Base-by-base conservation (phyloP, 2,113 vertebrate genomes). In the Atrichornis clamosus region DNA sequence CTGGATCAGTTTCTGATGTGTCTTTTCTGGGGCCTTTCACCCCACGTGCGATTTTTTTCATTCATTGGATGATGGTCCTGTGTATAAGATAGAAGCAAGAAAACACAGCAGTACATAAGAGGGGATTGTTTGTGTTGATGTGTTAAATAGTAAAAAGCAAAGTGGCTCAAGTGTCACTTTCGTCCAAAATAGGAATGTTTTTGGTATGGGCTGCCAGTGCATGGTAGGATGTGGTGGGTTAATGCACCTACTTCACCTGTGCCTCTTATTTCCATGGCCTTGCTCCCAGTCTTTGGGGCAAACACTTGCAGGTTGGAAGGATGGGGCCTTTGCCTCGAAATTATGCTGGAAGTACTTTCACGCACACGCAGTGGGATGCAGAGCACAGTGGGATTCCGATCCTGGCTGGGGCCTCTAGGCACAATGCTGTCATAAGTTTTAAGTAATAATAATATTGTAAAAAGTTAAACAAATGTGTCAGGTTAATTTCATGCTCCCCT, bases 401-500 rank as follows among this genome's bases (percentile, higher is more conserved):
- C 72, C 70, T 70, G 33, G 41, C 65, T 70, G 74, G 35, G n/a
- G 77, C 93, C 81, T 84, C 86, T 93, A 80, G 68, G 79, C 87
- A 95, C 30, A 86, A 39, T 55, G 42, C 69, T 85, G 72, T 89
- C 56, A 37, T 55, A 80, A 78, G 80, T 80, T 69, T 97, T 96
- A 95, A 94, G 72, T 91, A 95, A 95, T 55, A 94, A 55, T 77
- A 78, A 68, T 86, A 53, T 9, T 52, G 58, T 44, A 68, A 86
- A 90, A 96, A 96, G 92, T 97, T 95, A 96, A 96, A 90, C 94
- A 95, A 96, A 87, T 89, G 62, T 87, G 68, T 94, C 86, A 60
- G 86, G 95, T 96, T 97, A 96, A 97, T 97, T 96, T 94, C 95
- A 74, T 84, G 63, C 77, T 97, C 96, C 60, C 49, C 78, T 96